Conservation (phyloP, 2,113 vertebrate species). For the Chamaea fasciata region DNA sequence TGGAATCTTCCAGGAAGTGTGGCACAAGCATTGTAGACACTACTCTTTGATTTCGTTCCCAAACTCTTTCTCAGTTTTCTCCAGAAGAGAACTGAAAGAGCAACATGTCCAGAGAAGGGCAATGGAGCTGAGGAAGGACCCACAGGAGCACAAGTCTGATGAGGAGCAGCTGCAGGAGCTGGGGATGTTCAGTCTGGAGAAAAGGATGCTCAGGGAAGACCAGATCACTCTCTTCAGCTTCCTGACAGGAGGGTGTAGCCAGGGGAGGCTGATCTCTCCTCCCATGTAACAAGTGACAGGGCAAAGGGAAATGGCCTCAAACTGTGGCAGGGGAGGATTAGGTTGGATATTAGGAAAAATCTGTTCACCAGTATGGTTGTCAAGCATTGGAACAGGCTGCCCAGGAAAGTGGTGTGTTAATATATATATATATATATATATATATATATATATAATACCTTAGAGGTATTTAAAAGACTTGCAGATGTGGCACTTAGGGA, state of each 20-base stretch:
- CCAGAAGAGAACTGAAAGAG: not conserved
- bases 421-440: no score
- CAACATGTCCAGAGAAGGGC: not conserved
- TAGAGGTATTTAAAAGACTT: not conserved
- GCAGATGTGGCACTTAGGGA: not conserved
- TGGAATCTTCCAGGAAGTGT: not conserved
- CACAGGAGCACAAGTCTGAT: not conserved
- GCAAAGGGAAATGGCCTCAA: not conserved
- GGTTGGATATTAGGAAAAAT: no score
- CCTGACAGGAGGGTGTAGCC: not conserved
- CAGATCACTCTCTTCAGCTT: not conserved
- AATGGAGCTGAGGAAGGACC: not conserved
- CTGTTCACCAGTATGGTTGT: no score
- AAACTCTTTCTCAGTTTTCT: not conserved
- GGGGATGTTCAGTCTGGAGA: not conserved
- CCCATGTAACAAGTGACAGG: not conserved
- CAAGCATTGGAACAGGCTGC: no score
- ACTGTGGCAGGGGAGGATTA: no score
- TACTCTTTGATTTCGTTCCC: not conserved
- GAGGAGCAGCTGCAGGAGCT: not conserved
- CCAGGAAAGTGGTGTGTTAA: no score
- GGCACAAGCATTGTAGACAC: not conserved
- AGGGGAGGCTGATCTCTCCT: not conserved
- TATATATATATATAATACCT: no score
- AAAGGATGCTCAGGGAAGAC: not conserved